Evolutionary conservation across 2,888 invertebrate species (phyloP).

Genomic region (Blastobasis adustella): DNA sequence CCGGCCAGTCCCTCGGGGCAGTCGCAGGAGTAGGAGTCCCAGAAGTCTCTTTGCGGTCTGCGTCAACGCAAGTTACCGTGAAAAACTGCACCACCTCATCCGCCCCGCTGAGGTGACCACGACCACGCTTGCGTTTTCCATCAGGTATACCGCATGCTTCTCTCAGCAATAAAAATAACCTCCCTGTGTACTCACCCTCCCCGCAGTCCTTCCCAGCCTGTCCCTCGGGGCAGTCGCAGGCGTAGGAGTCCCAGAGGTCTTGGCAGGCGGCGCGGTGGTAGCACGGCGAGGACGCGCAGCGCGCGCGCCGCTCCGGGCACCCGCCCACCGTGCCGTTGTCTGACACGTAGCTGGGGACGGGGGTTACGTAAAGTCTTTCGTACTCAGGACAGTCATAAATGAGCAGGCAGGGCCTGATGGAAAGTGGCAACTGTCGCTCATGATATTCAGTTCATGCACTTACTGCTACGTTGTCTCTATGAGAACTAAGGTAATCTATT

Average conservation of each 20-base stretch:
- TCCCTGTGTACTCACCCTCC: slow-evolving; percentile 71
- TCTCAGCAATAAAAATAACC: no score
- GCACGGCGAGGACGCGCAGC: slow-evolving; percentile 90
- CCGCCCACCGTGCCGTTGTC: slow-evolving; percentile 92
- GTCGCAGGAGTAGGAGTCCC: slow-evolving; percentile 91
- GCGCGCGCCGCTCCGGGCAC: slow-evolving; percentile 88
- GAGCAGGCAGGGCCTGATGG: no score
- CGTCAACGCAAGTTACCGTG: slow-evolving; percentile 37
- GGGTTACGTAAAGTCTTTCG: no score
- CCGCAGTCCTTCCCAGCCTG: slow-evolving; percentile 94
- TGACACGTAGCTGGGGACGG: slow-evolving; percentile 80
- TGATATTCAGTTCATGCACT: no score
- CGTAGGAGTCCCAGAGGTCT: slow-evolving; percentile 92
- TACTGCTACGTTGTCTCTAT: no score
- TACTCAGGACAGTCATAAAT: no score
- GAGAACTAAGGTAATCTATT: no score
- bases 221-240: slow-evolving; percentile 89
- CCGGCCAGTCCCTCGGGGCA: slow-evolving; percentile 91
- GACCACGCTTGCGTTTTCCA: no score
- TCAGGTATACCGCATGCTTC: no score
- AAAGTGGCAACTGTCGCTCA: no score
- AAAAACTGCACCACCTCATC: no score
- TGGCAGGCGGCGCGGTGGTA: slow-evolving; percentile 90
- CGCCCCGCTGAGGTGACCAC: no score
- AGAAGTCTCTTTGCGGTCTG: slow-evolving; percentile 89